Evolutionary conservation across 2,888 invertebrate species (phyloP).

Genomic region (Uloborus plumipes): DNA sequence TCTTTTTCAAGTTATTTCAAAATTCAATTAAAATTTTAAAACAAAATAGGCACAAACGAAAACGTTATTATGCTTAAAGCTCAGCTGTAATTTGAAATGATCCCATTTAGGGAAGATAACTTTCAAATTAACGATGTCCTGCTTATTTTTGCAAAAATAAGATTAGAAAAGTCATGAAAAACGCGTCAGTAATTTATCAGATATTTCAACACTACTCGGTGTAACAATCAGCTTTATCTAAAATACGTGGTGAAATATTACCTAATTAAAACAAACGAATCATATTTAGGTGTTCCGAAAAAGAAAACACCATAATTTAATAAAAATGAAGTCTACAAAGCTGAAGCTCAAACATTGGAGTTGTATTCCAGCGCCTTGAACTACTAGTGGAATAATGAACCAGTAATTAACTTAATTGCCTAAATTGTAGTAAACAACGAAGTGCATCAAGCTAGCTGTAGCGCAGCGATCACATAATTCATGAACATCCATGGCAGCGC

Average conservation of each 20-base stretch:
- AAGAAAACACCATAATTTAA: conserved; percentile 37
- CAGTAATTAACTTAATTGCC: conserved; percentile 57
- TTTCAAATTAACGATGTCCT: too few relatives aligned
- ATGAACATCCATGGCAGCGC: conserved; percentile 1
- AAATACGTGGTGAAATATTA: conserved; percentile 33
- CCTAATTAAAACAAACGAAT: conserved; percentile 39
- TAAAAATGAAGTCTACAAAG: conserved; percentile 27
- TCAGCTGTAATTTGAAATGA: too few relatives aligned
- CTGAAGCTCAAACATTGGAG: neutral
- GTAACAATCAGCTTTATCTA: too few relatives aligned
- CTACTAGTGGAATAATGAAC: conserved; percentile 44
- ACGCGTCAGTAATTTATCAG: neutral
- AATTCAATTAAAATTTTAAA: too few relatives aligned
- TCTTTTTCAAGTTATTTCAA: too few relatives aligned
- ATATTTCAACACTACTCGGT: neutral
- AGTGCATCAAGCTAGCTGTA: conserved; percentile 34
- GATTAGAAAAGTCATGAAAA: too few relatives aligned
- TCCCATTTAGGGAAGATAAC: too few relatives aligned
- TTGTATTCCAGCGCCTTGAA: conserved; percentile 23
- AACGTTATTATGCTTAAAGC: too few relatives aligned
- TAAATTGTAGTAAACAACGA: conserved; percentile 51
- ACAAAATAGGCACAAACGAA: too few relatives aligned
- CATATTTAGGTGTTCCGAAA: conserved; percentile 5
- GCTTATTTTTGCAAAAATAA: too few relatives aligned
- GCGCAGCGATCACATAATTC: conserved; percentile 37